Percentiles rank a stretch among this genome's conserved stretches.
Evolutionary conservation across 1,140 invertebrate genomes (phyloP).

Genomic region (Sycobia sp.): DNA sequence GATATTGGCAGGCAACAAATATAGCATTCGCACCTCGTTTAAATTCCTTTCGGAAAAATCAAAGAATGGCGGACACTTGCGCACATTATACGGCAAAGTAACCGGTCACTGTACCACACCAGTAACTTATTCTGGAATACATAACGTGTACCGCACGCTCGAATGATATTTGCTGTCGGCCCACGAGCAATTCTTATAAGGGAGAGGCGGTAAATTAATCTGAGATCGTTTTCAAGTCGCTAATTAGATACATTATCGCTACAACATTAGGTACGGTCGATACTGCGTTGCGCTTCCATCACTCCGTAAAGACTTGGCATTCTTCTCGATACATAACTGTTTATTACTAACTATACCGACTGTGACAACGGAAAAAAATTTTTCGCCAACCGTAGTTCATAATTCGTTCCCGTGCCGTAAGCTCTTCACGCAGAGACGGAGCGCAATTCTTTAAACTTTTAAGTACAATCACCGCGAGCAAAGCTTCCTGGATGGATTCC

Average conservation of each 20-base stretch:
- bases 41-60: too few relatives aligned
- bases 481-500: slow-evolving; percentile 58
- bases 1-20: too few relatives aligned
- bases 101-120: too few relatives aligned
- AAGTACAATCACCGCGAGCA: too few relatives aligned
- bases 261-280: slow-evolving; percentile 52
- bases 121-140: too few relatives aligned
- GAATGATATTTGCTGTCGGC: slow-evolving; percentile 40
- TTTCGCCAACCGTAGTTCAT: too few relatives aligned
- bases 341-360: too few relatives aligned
- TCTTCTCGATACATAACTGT: neutral
- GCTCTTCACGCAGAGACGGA: slow-evolving; percentile 45
- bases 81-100: too few relatives aligned
- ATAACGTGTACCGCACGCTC: too few relatives aligned
- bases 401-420: neutral
- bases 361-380: too few relatives aligned
- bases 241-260: slow-evolving; percentile 49
- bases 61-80: too few relatives aligned
- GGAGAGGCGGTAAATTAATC: slow-evolving; percentile 25
- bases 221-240: slow-evolving; percentile 44
- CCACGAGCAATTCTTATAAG: neutral
- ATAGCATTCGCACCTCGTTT: too few relatives aligned
- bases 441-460: slow-evolving; percentile 37
- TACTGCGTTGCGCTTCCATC: slow-evolving; percentile 53
- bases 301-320: slow-evolving; percentile 41